phyloP scores from a whole-genome alignment of 1,140 invertebrate genomes.

The Caenorhabditis inopinata region DNA sequence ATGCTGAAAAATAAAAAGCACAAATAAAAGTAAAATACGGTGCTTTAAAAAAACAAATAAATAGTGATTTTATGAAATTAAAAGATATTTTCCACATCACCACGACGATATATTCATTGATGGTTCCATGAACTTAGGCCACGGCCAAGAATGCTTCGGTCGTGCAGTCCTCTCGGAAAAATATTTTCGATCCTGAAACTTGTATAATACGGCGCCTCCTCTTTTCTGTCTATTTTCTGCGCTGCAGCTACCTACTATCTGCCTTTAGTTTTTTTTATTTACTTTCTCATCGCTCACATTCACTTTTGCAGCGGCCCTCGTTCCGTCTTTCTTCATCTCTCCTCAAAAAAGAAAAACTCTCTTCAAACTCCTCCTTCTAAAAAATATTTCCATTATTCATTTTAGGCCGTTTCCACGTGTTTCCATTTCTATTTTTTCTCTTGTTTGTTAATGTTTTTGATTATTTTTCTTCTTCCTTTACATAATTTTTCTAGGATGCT shows the following conservation, averaged over 20 bases:
- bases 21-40: no score
- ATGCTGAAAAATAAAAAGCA: no score
- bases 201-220: not conserved
- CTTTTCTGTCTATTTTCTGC: not conserved
- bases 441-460: not conserved
- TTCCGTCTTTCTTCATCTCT: not conserved
- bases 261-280: conserved; percentile 19
- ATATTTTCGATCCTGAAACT: not conserved
- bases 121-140: not conserved
- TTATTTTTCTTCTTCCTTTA: not conserved
- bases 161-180: conserved; percentile 7
- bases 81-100: no score
- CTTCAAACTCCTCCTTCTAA: not conserved
- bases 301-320: conserved; percentile 20
- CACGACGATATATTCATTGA: no score
- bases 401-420: not conserved
- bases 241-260: conserved; percentile 8
- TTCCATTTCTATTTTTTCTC: not conserved
- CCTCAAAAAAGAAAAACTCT: conserved; percentile 8
- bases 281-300: conserved; percentile 27
- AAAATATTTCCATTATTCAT: conserved; percentile 32
- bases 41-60: no score
- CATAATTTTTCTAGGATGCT: not conserved
- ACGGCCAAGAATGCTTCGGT: not conserved
- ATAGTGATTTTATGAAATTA: no score